phyloP scores from a whole-genome alignment of 2,797 vertebrate species.

The Tenualosa ilisha region DNA sequence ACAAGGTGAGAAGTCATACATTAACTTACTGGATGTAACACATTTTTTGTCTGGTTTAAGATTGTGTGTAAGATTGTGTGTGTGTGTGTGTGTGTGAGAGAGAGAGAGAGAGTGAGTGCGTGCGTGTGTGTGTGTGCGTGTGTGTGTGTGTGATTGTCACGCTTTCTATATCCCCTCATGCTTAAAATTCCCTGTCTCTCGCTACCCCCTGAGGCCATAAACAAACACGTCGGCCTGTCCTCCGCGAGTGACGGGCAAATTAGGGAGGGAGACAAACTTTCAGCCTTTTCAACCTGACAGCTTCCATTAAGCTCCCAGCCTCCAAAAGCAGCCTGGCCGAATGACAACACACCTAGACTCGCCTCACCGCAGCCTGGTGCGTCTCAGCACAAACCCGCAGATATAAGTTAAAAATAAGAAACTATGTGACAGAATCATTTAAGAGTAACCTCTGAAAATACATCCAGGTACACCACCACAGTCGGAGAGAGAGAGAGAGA shows the following conservation, averaged over 20 bases:
- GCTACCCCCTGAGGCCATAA: not conserved
- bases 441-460: not conserved
- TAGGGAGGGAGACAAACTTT: constrained; percentile 18
- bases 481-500: not conserved
- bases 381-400: not conserved
- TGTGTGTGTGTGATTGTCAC: not conserved
- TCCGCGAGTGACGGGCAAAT: not conserved
- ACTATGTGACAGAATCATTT: not conserved
- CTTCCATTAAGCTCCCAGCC: constrained; percentile 10
- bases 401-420: constrained; percentile 11
- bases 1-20: not conserved
- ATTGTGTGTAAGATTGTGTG: not conserved
- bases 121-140: not conserved
- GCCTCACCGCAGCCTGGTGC: not conserved
- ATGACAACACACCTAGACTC: constrained; percentile 2
- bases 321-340: not conserved
- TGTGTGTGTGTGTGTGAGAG: not conserved
- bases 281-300: constrained; percentile 20
- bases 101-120: not conserved
- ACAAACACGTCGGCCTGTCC: constrained; percentile 19
- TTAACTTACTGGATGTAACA: not conserved
- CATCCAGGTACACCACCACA: not conserved
- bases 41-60: not conserved
- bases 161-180: constrained; percentile 9
- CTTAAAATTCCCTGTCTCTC: constrained; percentile 15